phyloP scores from a whole-genome alignment of 2,888 invertebrate genomes.

The Trissolcus brochymenae region DNA sequence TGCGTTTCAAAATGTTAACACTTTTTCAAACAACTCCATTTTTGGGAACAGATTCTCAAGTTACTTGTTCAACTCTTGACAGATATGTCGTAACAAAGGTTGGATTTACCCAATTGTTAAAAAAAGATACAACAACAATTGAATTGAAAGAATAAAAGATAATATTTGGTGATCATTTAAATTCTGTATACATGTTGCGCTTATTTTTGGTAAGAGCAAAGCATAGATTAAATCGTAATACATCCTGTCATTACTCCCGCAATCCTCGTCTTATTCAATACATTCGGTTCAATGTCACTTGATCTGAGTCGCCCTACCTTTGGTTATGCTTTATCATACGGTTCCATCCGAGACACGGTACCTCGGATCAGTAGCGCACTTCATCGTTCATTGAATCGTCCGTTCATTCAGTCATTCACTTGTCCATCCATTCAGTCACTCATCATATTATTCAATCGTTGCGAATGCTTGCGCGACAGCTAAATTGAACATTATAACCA shows the following conservation, averaged over 20 bases:
- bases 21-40: no score
- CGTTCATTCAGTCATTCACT: slow-evolving; percentile 56
- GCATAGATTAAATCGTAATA: slow-evolving; percentile 39
- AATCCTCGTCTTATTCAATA: slow-evolving; percentile 67
- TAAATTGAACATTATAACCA: slow-evolving; percentile 53
- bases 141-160: not conserved
- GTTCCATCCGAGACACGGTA: slow-evolving; percentile 48
- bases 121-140: not conserved
- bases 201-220: not conserved
- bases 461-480: slow-evolving; percentile 37
- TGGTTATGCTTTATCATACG: slow-evolving; percentile 46
- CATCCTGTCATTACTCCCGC: slow-evolving; percentile 72
- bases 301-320: slow-evolving; percentile 63
- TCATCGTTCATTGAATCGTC: slow-evolving; percentile 61
- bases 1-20: slow-evolving; percentile 4
- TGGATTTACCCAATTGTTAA: not conserved
- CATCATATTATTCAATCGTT: slow-evolving; percentile 57
- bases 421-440: slow-evolving; percentile 55
- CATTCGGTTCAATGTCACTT: slow-evolving; percentile 74
- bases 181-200: not conserved
- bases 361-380: slow-evolving; percentile 43
- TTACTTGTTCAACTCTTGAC: no score
- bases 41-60: no score
- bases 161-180: no score
- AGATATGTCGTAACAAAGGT: no score